These are phyloP conservation scores for Ellobium chinense DNA, from an alignment of 2,888 invertebrate genomes.

Conservation along the genomic window DNA sequence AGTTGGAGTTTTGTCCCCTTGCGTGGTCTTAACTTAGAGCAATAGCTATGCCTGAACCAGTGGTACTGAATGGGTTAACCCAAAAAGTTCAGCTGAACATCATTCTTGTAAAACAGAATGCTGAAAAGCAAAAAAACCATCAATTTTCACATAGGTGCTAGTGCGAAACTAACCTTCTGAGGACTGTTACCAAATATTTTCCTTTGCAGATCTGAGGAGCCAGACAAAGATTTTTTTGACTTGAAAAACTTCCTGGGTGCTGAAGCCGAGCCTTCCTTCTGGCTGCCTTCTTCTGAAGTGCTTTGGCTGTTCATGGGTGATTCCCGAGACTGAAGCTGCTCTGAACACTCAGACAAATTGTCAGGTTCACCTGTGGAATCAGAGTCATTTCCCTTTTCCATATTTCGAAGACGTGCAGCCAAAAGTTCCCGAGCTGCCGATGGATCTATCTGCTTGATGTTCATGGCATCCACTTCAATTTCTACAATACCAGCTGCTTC, in stretches of 20 bases:
- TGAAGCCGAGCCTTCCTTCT: constrained; percentile 52
- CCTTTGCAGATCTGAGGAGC: constrained; percentile 42
- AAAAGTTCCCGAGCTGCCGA: constrained; percentile 18
- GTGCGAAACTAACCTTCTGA: constrained; percentile 62
- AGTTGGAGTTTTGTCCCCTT: no score
- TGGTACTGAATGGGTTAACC: no score
- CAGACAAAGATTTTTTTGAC: constrained; percentile 58
- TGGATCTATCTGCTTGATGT: constrained; percentile 19
- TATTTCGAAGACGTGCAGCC: constrained; percentile 29
- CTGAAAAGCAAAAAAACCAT: background rate
- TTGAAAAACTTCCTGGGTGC: constrained; percentile 63
- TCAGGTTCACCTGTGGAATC: constrained; percentile 35
- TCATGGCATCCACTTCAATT: background rate
- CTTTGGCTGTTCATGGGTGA: constrained; percentile 38
- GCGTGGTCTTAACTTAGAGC: no score
- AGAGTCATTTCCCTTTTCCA: constrained; percentile 33
- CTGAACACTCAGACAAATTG: constrained; percentile 38
- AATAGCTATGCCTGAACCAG: no score
- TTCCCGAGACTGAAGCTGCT: constrained; percentile 27
- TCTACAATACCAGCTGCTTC: constrained; percentile 22
- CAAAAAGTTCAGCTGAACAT: no score
- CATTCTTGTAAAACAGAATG: background rate
- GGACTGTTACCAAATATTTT: constrained; percentile 56
- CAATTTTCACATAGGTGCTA: no score
- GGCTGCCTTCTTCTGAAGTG: constrained; percentile 51